These are phyloP conservation scores for Notospermus geniculatus DNA, from an alignment of 1,140 invertebrate species.

Conservation along the genomic window DNA sequence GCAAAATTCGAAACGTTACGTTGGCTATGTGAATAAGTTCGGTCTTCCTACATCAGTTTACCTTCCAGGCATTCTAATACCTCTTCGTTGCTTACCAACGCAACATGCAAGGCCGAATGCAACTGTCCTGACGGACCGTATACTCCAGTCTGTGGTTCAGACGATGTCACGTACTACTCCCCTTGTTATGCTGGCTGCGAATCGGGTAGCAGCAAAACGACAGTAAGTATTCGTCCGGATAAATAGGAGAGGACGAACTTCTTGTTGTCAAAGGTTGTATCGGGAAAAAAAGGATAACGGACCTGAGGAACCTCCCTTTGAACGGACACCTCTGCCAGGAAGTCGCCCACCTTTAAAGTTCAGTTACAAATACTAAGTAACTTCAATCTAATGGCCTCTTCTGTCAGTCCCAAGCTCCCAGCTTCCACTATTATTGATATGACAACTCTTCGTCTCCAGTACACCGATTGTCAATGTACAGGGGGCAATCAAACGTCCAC, in stretches of 20 bases:
- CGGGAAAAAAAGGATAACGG: too few species aligned
- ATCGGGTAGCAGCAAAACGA: slow-evolving; percentile 57
- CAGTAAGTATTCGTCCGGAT: not conserved
- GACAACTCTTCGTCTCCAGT: slow-evolving; percentile 6
- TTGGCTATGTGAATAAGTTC: too few species aligned
- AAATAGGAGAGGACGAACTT: slow-evolving; percentile 11
- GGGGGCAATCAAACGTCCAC: too few species aligned
- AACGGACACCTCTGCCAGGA: not conserved
- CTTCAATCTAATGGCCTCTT: not conserved
- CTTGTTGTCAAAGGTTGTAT: not conserved
- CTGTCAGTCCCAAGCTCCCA: slow-evolving; percentile 7
- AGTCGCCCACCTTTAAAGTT: too few species aligned
- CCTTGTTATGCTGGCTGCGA: slow-evolving; percentile 90
- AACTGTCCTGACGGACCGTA: too few species aligned
- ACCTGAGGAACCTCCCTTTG: too few species aligned
- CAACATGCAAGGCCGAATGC: too few species aligned
- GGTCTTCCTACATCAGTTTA: too few species aligned
- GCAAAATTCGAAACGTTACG: too few species aligned
- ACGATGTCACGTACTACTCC: slow-evolving; percentile 82
- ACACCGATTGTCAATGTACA: slow-evolving; percentile 4
- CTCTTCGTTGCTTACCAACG: too few species aligned
- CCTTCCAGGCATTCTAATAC: too few species aligned
- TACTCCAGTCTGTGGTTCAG: slow-evolving; percentile 81
- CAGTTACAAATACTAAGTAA: too few species aligned
- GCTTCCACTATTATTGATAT: slow-evolving; percentile 8